Base-by-base conservation (phyloP, 2,113 vertebrate species). In the Scartelaos histophorus region DNA sequence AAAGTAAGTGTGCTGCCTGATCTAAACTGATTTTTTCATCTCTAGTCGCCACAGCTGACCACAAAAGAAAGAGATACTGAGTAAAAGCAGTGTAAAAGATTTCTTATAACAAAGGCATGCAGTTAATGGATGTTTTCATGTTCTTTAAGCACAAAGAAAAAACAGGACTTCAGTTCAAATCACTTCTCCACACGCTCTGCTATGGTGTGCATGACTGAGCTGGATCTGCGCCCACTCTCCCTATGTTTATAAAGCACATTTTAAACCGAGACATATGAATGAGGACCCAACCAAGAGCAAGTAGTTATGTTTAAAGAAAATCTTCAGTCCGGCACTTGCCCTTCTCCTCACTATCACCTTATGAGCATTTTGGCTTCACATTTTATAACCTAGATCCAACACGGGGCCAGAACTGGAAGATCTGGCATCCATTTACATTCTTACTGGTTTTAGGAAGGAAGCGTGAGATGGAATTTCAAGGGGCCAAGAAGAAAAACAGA, bases 381-480 rank as follows among this genome's bases (percentile, higher is more conserved):
- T 73, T 83, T 77, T 82, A 70, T 67, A 84, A 73, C 80, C 74
- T 35, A 49, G 68, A 80, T 53, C 47, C 16, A 71, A 57, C 67
- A 67, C 67, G 51, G 67, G 73, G 75, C 70, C 54, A 85, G 67
- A 70, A 70, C 66, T 74, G 38, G 68, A 53, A 74, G 74, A 88
- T 85, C 91, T 90, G 88, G 88, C 65, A 84, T 87, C 87, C 66
- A 89, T 88, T 90, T 88, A 87, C 88, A 89, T 89, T 90, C 83
- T 91, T 85, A 74, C 75, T 85, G 75, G 68, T 88, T 82, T 73
- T 38, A 65, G 74, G 54, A 78, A 79, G 29, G 77, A 71, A 82
- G 69, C 66, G 61, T n/a, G 34, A 73, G 79, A 85, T 88, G 80
- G 84, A 89, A 89, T 87, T 88, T 83, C 84, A 82, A 74, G 70